A percentile compares a stretch with the other conserved stretches of the same genome.
Evolutionary conservation across 2,113 vertebrate genomes (phyloP).

Genomic region (Xenus cinereus): DNA sequence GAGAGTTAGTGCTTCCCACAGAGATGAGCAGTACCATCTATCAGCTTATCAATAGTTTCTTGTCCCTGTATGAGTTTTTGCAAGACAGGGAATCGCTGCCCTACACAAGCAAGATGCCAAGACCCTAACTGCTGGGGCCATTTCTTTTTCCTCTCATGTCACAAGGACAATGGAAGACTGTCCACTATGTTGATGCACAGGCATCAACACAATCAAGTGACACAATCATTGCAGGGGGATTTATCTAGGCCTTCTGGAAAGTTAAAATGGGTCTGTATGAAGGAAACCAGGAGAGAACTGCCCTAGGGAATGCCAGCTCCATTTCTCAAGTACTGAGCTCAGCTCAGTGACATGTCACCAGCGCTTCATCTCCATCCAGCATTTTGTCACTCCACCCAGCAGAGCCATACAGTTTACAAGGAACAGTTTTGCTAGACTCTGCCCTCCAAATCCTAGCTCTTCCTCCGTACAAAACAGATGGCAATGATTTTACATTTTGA

Average conservation of each 20-base stretch:
- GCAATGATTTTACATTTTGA: neutral
- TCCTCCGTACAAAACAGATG: neutral
- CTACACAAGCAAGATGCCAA: neutral
- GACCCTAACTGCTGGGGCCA: neutral
- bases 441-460: neutral
- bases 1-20: conserved; percentile 30
- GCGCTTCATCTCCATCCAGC: neutral
- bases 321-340: neutral
- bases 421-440: neutral
- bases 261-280: neutral
- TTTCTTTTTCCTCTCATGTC: neutral
- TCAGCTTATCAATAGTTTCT: neutral
- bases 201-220: neutral
- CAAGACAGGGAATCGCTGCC: neutral
- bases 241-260: neutral
- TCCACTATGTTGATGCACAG: neutral
- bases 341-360: rapidly evolving
- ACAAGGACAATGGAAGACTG: neutral
- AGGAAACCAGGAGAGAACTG: neutral
- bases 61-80: neutral
- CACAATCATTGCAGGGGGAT: neutral
- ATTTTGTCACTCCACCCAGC: neutral
- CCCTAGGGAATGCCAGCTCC: neutral
- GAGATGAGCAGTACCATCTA: neutral
- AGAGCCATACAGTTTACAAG: neutral